Evolutionary conservation across 2,888 invertebrate genomes (phyloP).

Genomic region (Dasysyrphus tricinctus): DNA sequence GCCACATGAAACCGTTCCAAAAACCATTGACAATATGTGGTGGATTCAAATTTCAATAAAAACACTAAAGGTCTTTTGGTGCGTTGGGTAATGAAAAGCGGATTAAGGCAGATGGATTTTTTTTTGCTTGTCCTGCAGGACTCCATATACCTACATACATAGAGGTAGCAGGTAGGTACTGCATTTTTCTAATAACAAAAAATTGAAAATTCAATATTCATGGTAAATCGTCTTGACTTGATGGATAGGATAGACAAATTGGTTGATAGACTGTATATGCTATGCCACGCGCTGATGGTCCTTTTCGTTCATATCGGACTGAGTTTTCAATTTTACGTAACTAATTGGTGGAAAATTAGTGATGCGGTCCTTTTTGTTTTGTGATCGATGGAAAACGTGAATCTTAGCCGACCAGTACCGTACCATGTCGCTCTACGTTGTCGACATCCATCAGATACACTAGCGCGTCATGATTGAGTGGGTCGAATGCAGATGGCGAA

Average conservation of each 20-base stretch:
- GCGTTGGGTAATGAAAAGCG: slow-evolving; percentile 59
- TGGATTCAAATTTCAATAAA: slow-evolving; percentile 62
- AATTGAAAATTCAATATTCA: slow-evolving; percentile 35
- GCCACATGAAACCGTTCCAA: slow-evolving; percentile 55
- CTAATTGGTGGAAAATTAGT: slow-evolving; percentile 74
- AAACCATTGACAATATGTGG: slow-evolving; percentile 3
- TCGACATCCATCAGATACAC: slow-evolving; percentile 38
- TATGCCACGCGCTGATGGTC: slow-evolving; percentile 24
- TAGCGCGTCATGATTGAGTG: slow-evolving; percentile 65
- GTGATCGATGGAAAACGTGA: slow-evolving; percentile 71
- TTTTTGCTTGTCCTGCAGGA: not conserved
- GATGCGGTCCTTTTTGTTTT: slow-evolving; percentile 47
- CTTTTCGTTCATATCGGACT: not conserved
- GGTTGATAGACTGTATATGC: slow-evolving; percentile 17
- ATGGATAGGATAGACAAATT: slow-evolving; percentile 40
- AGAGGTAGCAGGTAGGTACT: too few relatives aligned
- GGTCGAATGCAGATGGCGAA: slow-evolving; percentile 44
- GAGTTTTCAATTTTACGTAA: slow-evolving; percentile 58
- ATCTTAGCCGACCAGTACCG: slow-evolving; percentile 31
- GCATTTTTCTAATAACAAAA: slow-evolving; percentile 14
- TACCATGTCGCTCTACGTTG: not conserved
- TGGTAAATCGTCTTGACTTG: slow-evolving; percentile 50
- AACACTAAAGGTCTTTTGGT: not conserved
- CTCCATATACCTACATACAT: not conserved
- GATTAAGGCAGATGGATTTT: slow-evolving; percentile 63